Percentiles rank a stretch among this genome's conserved stretches.
Evolutionary conservation across 1,140 invertebrate species (phyloP).

Genomic region (Rhagoletis zephyria): DNA sequence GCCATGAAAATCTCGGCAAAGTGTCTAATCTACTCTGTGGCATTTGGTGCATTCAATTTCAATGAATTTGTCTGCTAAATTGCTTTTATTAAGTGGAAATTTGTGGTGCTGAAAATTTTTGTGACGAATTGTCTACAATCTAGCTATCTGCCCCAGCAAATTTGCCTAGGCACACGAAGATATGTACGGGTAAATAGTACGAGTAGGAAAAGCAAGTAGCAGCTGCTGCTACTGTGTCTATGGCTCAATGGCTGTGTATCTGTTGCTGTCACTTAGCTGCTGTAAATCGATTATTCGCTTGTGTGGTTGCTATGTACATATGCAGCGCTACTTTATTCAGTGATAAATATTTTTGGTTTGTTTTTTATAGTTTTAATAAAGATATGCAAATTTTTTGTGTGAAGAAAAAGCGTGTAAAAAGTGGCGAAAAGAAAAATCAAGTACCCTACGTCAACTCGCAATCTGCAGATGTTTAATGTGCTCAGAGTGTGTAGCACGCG

Average conservation of each 20-base stretch:
- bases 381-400: too few species aligned
- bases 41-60: not conserved
- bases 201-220: not conserved
- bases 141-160: not conserved
- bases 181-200: too few species aligned
- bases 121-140: not conserved
- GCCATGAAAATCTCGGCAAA: too few species aligned
- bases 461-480: not conserved
- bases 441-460: not conserved
- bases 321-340: not conserved
- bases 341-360: not conserved
- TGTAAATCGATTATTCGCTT: conserved; percentile 44
- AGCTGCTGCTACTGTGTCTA: conserved; percentile 21
- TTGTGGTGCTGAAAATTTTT: conserved; percentile 30
- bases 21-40: not conserved
- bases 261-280: conserved; percentile 12
- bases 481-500: not conserved
- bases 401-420: not conserved
- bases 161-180: conserved; percentile 5
- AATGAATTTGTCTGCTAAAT: not conserved
- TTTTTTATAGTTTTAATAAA: too few species aligned
- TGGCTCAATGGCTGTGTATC: conserved; percentile 32
- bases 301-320: not conserved
- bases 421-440: not conserved
- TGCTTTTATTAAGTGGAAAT: not conserved